Evolutionary conservation across 2,888 invertebrate species (phyloP), one percentile per base, ranked within the genome.

Genomic region (Deroplatys truncata): DNA sequence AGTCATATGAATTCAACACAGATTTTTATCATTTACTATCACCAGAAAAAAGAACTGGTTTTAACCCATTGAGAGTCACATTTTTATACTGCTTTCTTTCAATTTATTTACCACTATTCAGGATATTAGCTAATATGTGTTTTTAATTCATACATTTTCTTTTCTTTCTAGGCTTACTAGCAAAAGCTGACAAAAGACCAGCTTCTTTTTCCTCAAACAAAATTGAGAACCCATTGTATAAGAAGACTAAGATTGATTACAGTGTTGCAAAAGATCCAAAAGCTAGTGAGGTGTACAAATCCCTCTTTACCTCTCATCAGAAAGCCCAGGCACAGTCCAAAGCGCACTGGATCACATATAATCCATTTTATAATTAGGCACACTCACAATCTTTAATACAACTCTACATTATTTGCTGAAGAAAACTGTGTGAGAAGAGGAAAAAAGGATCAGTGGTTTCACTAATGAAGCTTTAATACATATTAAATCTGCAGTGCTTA

Each of bases 341-440:
- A 92, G 98, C 98, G 2, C 99, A 99, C 93, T 99, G 99, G 99
- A 96, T 99, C 89, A 99, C 99, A 0, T 99, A 98, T 92, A 99
- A 99, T 95, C 99, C 99, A 88, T 98, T 98, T 93, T 98, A 98
- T 93, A 98, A 98, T 94, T 97, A 94, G 94, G 9, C 5, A 72
- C 1, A 20, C 20, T 43, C 43, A 43, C 35, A 56, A 20, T 56
- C 3, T 56, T 56, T 56, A 56, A 56, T 56, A 72, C 7, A 20
- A 72, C 56, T 72, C 0, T 20, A 20, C 25, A 20, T 72, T 16
- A 72, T 72, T 72, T 72, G 10, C 2, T 25, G 25, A 72, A 72
- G 56, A 25, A 72, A 20, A 7, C 56, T 72, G 5, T 72, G 20
- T 43, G 43, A 1, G 43, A 35, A 5, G 43, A 43, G 13, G 43